Evolutionary conservation across 2,113 vertebrate genomes (phyloP).

Genomic region (Triplophysa dalaica): DNA sequence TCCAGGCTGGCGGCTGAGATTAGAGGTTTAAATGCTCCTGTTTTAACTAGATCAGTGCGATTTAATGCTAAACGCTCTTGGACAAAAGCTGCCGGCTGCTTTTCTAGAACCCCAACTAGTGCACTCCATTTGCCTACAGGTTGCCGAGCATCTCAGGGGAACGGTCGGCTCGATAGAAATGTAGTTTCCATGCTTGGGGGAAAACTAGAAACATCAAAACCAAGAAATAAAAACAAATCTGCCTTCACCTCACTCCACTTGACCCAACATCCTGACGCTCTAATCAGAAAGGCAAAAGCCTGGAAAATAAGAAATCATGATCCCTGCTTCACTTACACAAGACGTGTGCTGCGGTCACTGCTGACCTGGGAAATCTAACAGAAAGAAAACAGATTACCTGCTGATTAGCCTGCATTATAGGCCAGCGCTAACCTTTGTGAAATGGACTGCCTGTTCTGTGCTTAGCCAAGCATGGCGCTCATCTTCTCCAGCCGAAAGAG

Average conservation of each 20-base stretch:
- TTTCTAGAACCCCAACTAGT: conserved; percentile 46
- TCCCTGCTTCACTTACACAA: conserved; percentile 25
- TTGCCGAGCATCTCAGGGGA: conserved; percentile 36
- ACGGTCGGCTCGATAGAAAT: conserved; percentile 49
- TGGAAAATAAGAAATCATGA: conserved; percentile 21
- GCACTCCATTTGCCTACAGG: conserved; percentile 51
- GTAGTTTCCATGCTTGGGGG: conserved; percentile 39
- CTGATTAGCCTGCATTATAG: conserved; percentile 66
- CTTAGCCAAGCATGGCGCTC: conserved; percentile 58
- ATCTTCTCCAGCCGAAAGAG: conserved; percentile 42
- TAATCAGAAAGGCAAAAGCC: conserved; percentile 32
- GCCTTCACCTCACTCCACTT: conserved; percentile 22
- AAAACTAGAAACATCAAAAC: not conserved
- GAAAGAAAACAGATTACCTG: conserved; percentile 64
- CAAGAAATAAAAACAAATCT: not conserved
- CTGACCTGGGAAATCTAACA: conserved; percentile 57
- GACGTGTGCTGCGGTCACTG: conserved; percentile 49
- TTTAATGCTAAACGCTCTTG: conserved; percentile 51
- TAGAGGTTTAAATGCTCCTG: conserved; percentile 29
- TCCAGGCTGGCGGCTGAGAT: conserved; percentile 18
- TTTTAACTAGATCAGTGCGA: conserved; percentile 42
- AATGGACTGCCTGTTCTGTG: conserved; percentile 62
- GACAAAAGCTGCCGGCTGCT: conserved; percentile 46
- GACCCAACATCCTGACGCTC: conserved; percentile 37
- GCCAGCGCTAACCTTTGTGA: conserved; percentile 70